Evolutionary conservation across 2,797 vertebrate genomes (phyloP).

Genomic region (Crypturellus tataupa): DNA sequence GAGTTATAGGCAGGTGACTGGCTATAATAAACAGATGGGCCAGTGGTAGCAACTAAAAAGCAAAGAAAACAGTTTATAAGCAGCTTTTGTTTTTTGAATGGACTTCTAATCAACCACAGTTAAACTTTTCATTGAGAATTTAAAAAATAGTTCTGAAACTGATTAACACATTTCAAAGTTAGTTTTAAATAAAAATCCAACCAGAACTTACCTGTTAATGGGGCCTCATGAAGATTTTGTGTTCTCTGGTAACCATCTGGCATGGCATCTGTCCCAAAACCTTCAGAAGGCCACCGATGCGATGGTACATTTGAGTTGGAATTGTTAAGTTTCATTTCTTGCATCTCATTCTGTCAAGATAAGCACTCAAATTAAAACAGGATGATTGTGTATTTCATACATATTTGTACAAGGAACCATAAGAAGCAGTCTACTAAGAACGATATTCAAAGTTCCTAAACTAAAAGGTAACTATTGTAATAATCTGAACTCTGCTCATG

Average conservation of each 20-base stretch:
- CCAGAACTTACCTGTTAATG: constrained; percentile 87
- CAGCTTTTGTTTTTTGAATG: background rate
- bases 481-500: background rate
- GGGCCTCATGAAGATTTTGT: constrained; percentile 92
- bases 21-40: constrained; percentile 91
- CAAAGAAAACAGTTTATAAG: background rate
- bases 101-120: background rate
- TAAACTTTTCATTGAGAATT: background rate
- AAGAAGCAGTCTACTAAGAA: background rate
- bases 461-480: background rate
- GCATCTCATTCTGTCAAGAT: constrained; percentile 91
- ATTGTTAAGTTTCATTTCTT: constrained; percentile 90
- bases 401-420: background rate
- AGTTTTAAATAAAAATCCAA: background rate
- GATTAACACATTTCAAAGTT: background rate
- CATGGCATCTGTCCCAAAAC: constrained; percentile 86
- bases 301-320: constrained; percentile 84
- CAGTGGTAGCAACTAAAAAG: constrained; percentile 91
- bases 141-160: background rate
- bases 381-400: background rate
- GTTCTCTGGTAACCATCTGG: constrained; percentile 89
- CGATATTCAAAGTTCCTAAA: background rate
- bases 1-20: constrained; percentile 96
- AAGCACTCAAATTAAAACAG: background rate
- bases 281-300: constrained; percentile 89